These are phyloP conservation scores for Mantis religiosa DNA, from an alignment of 2,888 invertebrate genomes.

Conservation along the genomic window DNA sequence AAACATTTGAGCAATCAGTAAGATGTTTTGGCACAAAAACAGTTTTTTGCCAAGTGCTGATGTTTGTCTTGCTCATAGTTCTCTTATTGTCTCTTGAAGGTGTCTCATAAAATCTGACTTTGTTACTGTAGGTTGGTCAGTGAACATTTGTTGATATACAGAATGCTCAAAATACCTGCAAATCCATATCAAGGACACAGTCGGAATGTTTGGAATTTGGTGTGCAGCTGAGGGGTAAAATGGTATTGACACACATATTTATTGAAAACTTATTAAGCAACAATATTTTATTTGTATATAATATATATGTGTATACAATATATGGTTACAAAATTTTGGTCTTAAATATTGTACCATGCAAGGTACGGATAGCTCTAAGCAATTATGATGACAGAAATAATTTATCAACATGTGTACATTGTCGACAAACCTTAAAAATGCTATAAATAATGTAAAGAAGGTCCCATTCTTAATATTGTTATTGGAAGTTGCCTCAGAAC, in stretches of 20 bases:
- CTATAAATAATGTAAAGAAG: not conserved
- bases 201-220: not conserved
- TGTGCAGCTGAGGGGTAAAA: not conserved
- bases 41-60: too few species aligned
- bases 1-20: too few species aligned
- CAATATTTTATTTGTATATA: not conserved
- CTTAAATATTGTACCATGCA: not conserved
- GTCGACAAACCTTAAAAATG: not conserved
- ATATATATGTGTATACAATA: not conserved
- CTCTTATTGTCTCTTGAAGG: too few species aligned
- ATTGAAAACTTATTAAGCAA: not conserved
- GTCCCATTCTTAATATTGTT: not conserved
- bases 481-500: not conserved
- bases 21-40: too few species aligned
- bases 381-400: not conserved
- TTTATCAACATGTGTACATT: not conserved
- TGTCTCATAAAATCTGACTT: too few species aligned
- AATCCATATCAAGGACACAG: too few species aligned
- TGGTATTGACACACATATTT: not conserved
- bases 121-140: too few species aligned
- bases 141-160: too few species aligned
- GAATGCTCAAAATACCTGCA: too few species aligned
- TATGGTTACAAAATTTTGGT: not conserved
- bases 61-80: too few species aligned
- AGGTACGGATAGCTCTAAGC: not conserved